Conservation (phyloP, 2,888 invertebrate genomes). For the Hyles lineata region DNA sequence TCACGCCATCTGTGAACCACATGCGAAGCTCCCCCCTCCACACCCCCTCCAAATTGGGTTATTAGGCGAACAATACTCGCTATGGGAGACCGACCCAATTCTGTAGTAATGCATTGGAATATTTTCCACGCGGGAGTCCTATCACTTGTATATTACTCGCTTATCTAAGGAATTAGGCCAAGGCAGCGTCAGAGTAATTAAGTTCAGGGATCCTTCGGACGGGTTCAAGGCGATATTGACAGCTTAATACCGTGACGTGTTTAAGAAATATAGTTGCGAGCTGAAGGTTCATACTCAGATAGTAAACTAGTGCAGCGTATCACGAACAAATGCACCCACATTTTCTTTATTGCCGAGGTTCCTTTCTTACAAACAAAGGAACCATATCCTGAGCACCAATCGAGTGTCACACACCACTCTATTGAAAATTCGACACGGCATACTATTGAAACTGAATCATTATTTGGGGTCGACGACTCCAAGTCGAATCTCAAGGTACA, state of each 20-base stretch:
- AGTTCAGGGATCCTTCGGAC: neutral
- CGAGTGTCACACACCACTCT: constrained; percentile 1
- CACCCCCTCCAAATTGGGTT: constrained; percentile 37
- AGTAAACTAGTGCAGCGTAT: constrained; percentile 12
- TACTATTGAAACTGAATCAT: neutral
- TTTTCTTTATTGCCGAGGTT: constrained; percentile 12
- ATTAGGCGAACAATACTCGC: constrained; percentile 37
- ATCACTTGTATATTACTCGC: constrained; percentile 23
- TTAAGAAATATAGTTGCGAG: neutral
- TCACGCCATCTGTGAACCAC: constrained; percentile 50
- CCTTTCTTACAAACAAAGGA: constrained; percentile 9
- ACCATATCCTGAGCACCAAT: constrained; percentile 14
- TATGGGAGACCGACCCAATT: constrained; percentile 52
- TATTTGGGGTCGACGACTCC: constrained; percentile 17
- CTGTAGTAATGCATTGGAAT: constrained; percentile 47
- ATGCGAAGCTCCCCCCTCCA: constrained; percentile 20
- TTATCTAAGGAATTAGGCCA: constrained; percentile 26
- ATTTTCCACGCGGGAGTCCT: constrained; percentile 48
- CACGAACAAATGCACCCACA: neutral
- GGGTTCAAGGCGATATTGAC: neutral
- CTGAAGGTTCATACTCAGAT: constrained; percentile 8
- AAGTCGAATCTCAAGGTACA: neutral
- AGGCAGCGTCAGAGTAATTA: constrained; percentile 2
- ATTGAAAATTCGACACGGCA: constrained; percentile 19
- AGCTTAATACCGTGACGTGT: constrained; percentile 7